phyloP scores from a whole-genome alignment of 2,797 vertebrate genomes.

The Morelia viridis region DNA sequence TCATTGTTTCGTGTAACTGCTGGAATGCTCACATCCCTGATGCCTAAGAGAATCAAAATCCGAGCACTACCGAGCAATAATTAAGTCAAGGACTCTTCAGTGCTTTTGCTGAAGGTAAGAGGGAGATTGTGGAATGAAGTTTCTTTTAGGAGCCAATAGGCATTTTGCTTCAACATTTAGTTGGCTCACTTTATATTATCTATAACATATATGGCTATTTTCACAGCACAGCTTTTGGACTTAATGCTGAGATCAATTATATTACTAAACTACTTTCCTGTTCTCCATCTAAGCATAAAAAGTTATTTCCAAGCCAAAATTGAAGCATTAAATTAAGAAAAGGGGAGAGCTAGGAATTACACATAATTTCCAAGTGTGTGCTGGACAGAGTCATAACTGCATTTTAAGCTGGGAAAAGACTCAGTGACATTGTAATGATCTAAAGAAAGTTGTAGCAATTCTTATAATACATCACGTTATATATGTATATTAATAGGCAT shows the following conservation, averaged over 20 bases:
- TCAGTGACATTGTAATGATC: slow-evolving; percentile 45
- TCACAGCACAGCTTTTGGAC: slow-evolving; percentile 11
- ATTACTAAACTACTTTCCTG: slow-evolving; percentile 6
- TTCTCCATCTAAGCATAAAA: slow-evolving; percentile 24
- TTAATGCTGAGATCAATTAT: not conserved
- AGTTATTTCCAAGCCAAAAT: slow-evolving; percentile 36
- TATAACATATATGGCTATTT: not conserved
- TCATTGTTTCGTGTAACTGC: slow-evolving; percentile 91
- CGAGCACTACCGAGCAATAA: slow-evolving; percentile 56
- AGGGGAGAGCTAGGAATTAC: slow-evolving; percentile 44
- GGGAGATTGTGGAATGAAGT: slow-evolving; percentile 53
- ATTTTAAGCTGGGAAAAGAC: slow-evolving; percentile 57
- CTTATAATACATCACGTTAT: slow-evolving; percentile 33
- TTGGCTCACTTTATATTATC: not conserved
- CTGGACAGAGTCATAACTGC: slow-evolving; percentile 53
- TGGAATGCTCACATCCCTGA: slow-evolving; percentile 85
- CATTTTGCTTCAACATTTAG: slow-evolving; percentile 26
- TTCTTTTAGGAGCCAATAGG: slow-evolving; percentile 47
- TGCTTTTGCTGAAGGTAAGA: slow-evolving; percentile 75
- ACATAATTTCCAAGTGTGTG: slow-evolving; percentile 56
- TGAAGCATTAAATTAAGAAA: slow-evolving; percentile 36
- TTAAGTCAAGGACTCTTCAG: slow-evolving; percentile 53
- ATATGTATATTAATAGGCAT: slow-evolving; percentile 20
- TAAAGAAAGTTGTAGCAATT: slow-evolving; percentile 51
- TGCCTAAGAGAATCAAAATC: slow-evolving; percentile 70